A percentile compares a stretch with the other conserved stretches of the same genome.
phyloP scores from a whole-genome alignment of 2,113 vertebrate genomes.

The Callionymus lyra region DNA sequence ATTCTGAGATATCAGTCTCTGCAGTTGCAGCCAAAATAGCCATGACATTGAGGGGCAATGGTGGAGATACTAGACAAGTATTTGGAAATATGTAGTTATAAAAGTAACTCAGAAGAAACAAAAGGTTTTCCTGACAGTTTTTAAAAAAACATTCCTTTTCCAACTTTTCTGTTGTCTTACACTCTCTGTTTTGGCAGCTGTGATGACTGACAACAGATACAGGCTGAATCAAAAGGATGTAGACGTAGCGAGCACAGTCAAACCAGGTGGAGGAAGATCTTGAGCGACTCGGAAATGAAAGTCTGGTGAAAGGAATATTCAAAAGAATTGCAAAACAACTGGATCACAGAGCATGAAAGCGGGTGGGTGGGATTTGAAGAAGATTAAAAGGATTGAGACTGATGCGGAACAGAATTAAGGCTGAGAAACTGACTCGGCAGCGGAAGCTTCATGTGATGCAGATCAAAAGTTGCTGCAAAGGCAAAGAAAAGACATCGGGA shows the following conservation, averaged over 20 bases:
- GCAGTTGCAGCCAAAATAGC: no score
- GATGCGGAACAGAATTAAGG: conserved; percentile 13
- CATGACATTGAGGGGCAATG: no score
- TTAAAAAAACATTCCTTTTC: no score
- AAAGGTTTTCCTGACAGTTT: no score
- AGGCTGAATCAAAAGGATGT: background rate
- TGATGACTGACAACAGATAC: conserved; percentile 1
- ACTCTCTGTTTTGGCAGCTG: background rate
- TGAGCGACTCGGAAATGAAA: background rate
- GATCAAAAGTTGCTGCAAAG: background rate
- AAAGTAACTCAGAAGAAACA: no score
- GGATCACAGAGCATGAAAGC: conserved; percentile 12
- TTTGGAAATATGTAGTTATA: background rate
- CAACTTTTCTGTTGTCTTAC: no score
- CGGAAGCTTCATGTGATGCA: conserved; percentile 15
- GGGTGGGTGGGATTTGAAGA: conserved; percentile 23
- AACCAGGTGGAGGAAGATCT: conserved; percentile 8
- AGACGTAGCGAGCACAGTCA: background rate
- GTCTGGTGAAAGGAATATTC: conserved; percentile 4
- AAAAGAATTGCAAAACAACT: conserved; percentile 17
- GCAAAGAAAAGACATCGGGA: conserved; percentile 15
- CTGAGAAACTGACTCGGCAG: conserved; percentile 14
- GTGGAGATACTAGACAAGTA: no score
- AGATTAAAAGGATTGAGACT: conserved; percentile 24
- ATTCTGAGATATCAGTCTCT: no score